Conservation (phyloP, 2,797 vertebrate genomes). For the Sciurus vulgaris region DNA sequence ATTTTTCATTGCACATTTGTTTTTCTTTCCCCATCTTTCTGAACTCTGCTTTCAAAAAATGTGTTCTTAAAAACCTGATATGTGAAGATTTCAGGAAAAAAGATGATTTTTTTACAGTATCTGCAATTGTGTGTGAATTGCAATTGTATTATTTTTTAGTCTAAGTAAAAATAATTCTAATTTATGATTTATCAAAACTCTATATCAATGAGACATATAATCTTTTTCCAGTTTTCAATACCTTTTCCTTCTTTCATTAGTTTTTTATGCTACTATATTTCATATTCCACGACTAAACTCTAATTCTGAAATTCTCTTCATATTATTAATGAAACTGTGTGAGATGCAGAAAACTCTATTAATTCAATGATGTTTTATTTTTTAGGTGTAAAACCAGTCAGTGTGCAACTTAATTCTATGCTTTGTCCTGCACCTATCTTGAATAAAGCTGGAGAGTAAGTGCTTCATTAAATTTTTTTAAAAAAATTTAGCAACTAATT, state of each 20-base stretch:
- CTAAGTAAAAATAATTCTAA: neutral
- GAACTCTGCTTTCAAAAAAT: slow-evolving; percentile 22
- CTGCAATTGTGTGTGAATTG: neutral
- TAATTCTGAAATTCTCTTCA: neutral
- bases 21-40: neutral
- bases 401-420: slow-evolving; percentile 90
- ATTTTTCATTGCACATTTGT: slow-evolving; percentile 10
- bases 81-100: neutral
- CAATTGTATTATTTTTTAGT: neutral
- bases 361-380: slow-evolving; percentile 79
- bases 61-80: neutral
- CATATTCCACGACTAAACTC: neutral
- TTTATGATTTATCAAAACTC: neutral
- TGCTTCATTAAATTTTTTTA: slow-evolving; percentile 77
- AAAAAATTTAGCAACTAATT: neutral
- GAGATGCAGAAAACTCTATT: neutral
- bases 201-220: neutral
- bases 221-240: neutral
- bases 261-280: neutral
- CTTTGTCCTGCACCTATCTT: slow-evolving; percentile 94
- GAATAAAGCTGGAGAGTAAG: slow-evolving; percentile 95
- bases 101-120: neutral
- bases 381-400: slow-evolving; percentile 91
- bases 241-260: neutral
- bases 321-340: neutral